Evolutionary conservation across 2,797 vertebrate genomes (phyloP), one percentile per base, ranked within the genome.

Genomic region (Moxostoma hubbsi): DNA sequence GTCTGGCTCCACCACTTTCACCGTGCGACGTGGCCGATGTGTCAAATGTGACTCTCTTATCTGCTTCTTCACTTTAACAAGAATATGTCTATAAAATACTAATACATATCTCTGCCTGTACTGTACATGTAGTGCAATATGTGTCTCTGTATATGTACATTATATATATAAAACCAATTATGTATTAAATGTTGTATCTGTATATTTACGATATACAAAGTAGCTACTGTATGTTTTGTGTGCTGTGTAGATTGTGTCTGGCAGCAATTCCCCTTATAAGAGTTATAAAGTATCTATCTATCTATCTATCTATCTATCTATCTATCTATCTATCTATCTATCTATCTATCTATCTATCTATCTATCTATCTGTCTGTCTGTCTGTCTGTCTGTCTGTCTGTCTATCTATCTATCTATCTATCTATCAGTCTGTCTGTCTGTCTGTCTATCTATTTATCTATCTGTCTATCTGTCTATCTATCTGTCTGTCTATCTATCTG

Each of bases 21-120:
- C 0, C 6, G 0, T 16, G 54, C 77, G 77, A 72, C 77, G 69
- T 79, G 61, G 61, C 77, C 58, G 2, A 70, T 63, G 13, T 65
- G 54, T 10, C n/a, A 6, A 65, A 55, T 65, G 7, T 50, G 36
- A 43, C 1, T 53, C 7, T 18, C 43, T 75, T 11, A 57, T 53
- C 2, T 15, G 43, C 9, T 64, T 1, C 7, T 12, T 43, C 9
- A 7, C 6, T 63, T 61, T 4, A 18, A 5, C 16, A 4, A 2
- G 24, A 36, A 36, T 36, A 36, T 9, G 43, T n/a, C 5, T 51
- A 16, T 43, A 13, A 18, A 43, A 36, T 36, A 2, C 1, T 9
- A 36, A 36, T 1, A 11, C 10, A 36, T 10, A 24, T 36, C 5
- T 36, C 18, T 61, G 6, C 43, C 5, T 13, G 45, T 63, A 63